A percentile compares a stretch with the other conserved stretches of the same genome.
phyloP scores from a whole-genome alignment of 2,113 vertebrate genomes.

The Chloropsis cyanopogon region DNA sequence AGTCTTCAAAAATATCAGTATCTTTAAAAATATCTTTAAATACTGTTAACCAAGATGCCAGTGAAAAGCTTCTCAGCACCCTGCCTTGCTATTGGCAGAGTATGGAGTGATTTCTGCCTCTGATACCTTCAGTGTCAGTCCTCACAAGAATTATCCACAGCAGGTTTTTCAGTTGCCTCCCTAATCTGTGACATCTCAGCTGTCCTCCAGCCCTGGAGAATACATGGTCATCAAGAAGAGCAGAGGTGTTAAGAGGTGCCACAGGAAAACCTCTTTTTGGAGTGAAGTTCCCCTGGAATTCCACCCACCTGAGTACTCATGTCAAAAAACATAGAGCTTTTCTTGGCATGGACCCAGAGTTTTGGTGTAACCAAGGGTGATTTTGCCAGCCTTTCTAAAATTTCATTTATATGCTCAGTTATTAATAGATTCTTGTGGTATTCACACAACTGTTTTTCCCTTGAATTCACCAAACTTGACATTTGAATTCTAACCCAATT shows the following conservation, averaged over 20 bases:
- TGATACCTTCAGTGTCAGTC: neutral
- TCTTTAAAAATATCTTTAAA: conserved; percentile 23
- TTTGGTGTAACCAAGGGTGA: neutral
- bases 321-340: neutral
- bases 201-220: neutral
- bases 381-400: neutral
- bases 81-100: neutral
- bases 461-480: neutral
- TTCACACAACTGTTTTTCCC: neutral
- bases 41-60: neutral
- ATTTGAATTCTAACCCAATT: neutral
- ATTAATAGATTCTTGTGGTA: neutral
- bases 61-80: neutral
- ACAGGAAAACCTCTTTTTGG: neutral
- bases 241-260: neutral
- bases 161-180: neutral
- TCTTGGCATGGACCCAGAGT: neutral
- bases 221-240: neutral
- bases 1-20: conserved; percentile 5
- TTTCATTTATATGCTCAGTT: neutral
- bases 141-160: neutral
- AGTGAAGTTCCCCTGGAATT: neutral
- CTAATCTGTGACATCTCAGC: neutral
- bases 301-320: neutral
- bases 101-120: neutral